These are phyloP conservation scores for Natrix natrix DNA, from an alignment of 2,797 vertebrate species.

Conservation along the genomic window DNA sequence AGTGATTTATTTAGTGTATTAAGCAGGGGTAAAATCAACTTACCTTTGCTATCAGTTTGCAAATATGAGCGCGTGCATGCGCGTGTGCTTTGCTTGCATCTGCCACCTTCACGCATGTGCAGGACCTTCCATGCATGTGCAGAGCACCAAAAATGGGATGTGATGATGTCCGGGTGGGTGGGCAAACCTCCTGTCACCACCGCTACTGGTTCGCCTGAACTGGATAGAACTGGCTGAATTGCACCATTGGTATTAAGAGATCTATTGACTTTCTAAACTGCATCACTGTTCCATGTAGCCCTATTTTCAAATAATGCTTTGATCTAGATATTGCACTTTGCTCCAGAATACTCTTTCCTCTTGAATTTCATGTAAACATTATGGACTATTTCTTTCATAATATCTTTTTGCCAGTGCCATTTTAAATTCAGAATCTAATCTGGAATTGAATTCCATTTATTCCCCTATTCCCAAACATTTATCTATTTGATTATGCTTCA, in stretches of 20 bases:
- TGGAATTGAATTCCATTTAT: not conserved
- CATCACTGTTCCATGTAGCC: not conserved
- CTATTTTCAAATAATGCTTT: not conserved
- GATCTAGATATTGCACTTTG: not conserved
- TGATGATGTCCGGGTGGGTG: no score
- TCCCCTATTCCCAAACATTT: not conserved
- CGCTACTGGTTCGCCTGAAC: no score
- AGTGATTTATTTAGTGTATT: not conserved
- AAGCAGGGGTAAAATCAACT: not conserved
- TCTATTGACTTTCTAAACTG: not conserved
- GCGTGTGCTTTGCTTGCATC: no score
- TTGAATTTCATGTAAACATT: not conserved
- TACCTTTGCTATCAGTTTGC: no score
- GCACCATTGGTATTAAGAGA: not conserved
- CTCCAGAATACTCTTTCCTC: not conserved
- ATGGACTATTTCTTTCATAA: not conserved
- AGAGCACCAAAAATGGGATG: no score
- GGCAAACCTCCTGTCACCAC: no score
- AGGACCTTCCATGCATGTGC: no score
- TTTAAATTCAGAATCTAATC: not conserved
- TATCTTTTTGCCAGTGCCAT: not conserved
- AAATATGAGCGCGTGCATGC: no score
- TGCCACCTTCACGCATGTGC: no score
- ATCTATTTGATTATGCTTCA: not conserved
- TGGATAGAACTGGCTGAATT: no score